Percentiles rank a stretch among this genome's conserved stretches.
phyloP scores from a whole-genome alignment of 2,113 vertebrate species.

The Crotalus helleri region DNA sequence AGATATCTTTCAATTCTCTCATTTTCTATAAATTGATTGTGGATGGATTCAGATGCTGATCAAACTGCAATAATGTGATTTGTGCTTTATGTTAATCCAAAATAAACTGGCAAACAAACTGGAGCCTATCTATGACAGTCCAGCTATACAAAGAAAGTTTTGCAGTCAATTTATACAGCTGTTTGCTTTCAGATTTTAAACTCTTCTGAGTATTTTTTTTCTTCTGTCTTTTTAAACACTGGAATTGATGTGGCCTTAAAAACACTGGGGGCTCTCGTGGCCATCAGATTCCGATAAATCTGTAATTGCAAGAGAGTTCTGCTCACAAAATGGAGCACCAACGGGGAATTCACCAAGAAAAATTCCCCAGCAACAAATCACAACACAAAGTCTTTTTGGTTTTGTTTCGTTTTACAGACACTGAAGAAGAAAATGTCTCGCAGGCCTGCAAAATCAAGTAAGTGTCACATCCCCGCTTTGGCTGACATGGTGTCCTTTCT shows the following conservation, averaged over 20 bases:
- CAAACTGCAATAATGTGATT: neutral
- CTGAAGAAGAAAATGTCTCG: conserved; percentile 67
- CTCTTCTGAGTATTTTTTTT: neutral
- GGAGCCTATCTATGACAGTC: neutral
- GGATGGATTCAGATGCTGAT: neutral
- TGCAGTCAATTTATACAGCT: neutral
- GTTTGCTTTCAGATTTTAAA: neutral
- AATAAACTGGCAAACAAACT: neutral
- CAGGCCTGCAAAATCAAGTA: conserved; percentile 82
- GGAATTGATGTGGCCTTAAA: neutral
- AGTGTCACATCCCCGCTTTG: conserved; percentile 50
- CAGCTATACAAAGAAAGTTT: neutral
- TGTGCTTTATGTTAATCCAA: neutral
- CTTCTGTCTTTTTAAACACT: neutral
- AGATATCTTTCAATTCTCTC: neutral
- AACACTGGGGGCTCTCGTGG: neutral
- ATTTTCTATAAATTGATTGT: neutral
- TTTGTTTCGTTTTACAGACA: conserved; percentile 70
- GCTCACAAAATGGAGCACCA: neutral
- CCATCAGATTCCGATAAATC: neutral
- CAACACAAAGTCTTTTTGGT: neutral
- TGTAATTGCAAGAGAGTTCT: neutral
- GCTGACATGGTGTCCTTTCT: neutral
- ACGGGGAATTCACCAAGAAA: neutral
- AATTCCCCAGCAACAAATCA: neutral